Conservation (phyloP, 2,797 vertebrate genomes). For the Enteromius fasciolatus region DNA sequence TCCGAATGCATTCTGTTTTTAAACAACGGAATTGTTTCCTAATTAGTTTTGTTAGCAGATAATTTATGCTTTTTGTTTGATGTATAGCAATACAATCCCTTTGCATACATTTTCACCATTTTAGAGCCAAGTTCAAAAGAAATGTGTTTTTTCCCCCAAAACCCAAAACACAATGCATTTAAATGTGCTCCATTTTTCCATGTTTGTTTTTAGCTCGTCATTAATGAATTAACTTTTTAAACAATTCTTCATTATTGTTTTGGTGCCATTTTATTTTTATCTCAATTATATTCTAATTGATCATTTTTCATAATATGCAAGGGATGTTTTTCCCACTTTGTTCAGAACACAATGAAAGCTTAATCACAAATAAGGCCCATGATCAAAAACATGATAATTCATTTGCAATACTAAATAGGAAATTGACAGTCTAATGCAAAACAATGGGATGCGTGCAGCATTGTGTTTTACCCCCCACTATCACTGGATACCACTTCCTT, state of each 20-base stretch:
- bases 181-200: constrained; percentile 79
- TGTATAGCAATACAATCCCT: constrained; percentile 71
- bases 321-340: constrained; percentile 77
- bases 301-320: constrained; percentile 77
- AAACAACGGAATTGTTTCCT: constrained; percentile 80
- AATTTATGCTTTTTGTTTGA: constrained; percentile 79
- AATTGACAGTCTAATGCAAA: constrained; percentile 76
- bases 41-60: constrained; percentile 78
- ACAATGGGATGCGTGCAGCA: constrained; percentile 66
- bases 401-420: constrained; percentile 76
- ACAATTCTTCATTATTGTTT: constrained; percentile 78
- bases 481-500: constrained; percentile 57
- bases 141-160: constrained; percentile 57
- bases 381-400: constrained; percentile 86
- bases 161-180: constrained; percentile 72
- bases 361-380: constrained; percentile 78
- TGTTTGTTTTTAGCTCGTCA: constrained; percentile 78
- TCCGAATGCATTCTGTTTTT: constrained; percentile 74
- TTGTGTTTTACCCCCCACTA: constrained; percentile 70
- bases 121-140: constrained; percentile 81
- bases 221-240: constrained; percentile 83
- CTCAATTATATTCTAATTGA: constrained; percentile 82
- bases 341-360: constrained; percentile 78
- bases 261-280: constrained; percentile 79
- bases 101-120: constrained; percentile 77